phyloP scores from a whole-genome alignment of 2,888 invertebrate species.

The Heliconius ethilla region DNA sequence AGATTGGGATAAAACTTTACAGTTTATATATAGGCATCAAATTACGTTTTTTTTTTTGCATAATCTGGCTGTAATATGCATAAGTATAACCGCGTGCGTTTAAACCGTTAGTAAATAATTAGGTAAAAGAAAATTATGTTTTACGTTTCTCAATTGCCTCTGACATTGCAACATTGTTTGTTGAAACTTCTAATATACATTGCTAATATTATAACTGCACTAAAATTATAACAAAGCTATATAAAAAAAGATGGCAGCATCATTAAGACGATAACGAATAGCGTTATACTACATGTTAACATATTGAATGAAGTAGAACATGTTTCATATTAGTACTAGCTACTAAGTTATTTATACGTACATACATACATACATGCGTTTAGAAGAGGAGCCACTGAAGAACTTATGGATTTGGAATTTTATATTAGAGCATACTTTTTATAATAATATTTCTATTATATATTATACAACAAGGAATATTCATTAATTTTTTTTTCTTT shows the following conservation, averaged over 20 bases:
- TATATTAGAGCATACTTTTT: neutral
- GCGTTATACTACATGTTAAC: neutral
- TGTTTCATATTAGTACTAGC: neutral
- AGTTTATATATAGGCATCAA: too few species aligned
- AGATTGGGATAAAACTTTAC: too few species aligned
- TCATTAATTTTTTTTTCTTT: neutral
- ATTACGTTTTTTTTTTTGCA: too few species aligned
- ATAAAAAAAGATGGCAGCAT: neutral
- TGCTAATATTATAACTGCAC: neutral
- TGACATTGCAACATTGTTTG: neutral
- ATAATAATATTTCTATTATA: neutral
- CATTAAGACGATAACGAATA: slow-evolving; percentile 17
- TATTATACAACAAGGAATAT: neutral
- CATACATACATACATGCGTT: slow-evolving; percentile 2
- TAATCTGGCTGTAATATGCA: too few species aligned
- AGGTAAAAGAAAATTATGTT: too few species aligned
- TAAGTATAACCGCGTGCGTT: too few species aligned
- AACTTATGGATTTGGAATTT: neutral
- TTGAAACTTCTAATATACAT: neutral
- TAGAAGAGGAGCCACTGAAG: slow-evolving; percentile 6
- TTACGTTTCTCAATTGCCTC: neutral
- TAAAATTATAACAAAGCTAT: neutral
- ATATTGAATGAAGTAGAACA: slow-evolving; percentile 4
- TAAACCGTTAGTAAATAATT: too few species aligned
- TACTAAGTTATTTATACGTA: slow-evolving; percentile 4